phyloP scores from a whole-genome alignment of 2,888 invertebrate species.

The Melieria omissa region DNA sequence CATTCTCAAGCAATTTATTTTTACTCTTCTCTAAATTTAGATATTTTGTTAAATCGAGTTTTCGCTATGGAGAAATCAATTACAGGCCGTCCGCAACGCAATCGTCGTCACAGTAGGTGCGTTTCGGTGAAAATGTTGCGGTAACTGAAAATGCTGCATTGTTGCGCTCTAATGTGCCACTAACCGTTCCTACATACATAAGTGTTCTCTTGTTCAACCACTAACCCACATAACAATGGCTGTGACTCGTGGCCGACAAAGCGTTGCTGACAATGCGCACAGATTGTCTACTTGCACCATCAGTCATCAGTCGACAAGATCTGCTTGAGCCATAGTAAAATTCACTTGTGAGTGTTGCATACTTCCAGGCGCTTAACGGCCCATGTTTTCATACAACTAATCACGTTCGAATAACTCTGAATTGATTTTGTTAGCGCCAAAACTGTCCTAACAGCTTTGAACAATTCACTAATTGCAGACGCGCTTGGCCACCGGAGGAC shows the following conservation, averaged over 20 bases:
- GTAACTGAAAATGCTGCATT: not conserved
- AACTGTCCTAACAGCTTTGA: too few relatives aligned
- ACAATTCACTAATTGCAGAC: slow-evolving; percentile 49
- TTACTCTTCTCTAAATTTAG: slow-evolving; percentile 11
- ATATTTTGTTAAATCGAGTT: slow-evolving; percentile 30
- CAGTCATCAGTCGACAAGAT: too few relatives aligned
- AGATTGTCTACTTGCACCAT: not conserved
- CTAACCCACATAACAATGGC: too few relatives aligned
- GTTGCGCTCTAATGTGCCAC: too few relatives aligned
- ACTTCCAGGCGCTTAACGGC: slow-evolving; percentile 3
- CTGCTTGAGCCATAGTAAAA: too few relatives aligned
- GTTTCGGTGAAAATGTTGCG: slow-evolving; percentile 8
- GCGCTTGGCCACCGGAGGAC: slow-evolving; percentile 64
- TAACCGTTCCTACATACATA: too few relatives aligned
- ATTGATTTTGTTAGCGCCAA: not conserved
- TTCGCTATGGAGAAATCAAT: slow-evolving; percentile 43
- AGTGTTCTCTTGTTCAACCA: too few relatives aligned
- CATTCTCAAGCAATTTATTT: too few relatives aligned
- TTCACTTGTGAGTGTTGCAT: not conserved
- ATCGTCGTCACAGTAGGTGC: slow-evolving; percentile 79
- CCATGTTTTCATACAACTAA: not conserved
- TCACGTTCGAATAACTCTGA: slow-evolving; percentile 22
- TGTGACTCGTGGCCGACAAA: too few relatives aligned
- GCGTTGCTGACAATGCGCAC: too few relatives aligned
- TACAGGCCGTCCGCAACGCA: slow-evolving; percentile 73